Evolutionary conservation across 1,140 invertebrate species (phyloP).

Genomic region (Hydropsyche tenuis): DNA sequence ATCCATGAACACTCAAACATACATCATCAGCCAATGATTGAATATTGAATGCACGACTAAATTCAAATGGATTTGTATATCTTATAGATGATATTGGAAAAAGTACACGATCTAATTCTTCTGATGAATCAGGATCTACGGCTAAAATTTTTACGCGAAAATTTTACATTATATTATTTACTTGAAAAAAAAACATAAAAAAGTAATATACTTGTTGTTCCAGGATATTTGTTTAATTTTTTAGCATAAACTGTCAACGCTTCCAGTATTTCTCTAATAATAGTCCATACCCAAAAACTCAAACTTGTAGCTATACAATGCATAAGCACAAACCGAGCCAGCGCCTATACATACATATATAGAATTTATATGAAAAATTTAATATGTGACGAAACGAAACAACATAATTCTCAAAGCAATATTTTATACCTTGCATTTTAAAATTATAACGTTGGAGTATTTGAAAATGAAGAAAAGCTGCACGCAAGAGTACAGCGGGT

Average conservation of each 20-base stretch:
- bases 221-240: slow-evolving; percentile 51
- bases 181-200: background rate
- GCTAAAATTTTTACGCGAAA: background rate
- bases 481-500: slow-evolving; percentile 73
- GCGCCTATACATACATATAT: slow-evolving; percentile 55
- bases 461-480: slow-evolving; percentile 79
- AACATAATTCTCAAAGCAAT: slow-evolving; percentile 33
- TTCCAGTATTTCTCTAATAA: slow-evolving; percentile 72
- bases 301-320: slow-evolving; percentile 75
- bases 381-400: too few relatives aligned
- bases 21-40: slow-evolving; percentile 38
- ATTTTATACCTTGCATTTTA: slow-evolving; percentile 48
- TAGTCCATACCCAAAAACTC: slow-evolving; percentile 77
- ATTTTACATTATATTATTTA: background rate
- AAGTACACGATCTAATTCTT: background rate
- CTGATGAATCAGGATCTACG: background rate
- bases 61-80: background rate
- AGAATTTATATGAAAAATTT: slow-evolving; percentile 8
- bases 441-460: slow-evolving; percentile 74
- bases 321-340: slow-evolving; percentile 76
- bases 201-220: background rate
- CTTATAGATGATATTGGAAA: background rate
- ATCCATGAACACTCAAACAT: slow-evolving; percentile 38
- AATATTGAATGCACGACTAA: background rate
- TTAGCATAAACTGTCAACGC: slow-evolving; percentile 60